Evolutionary conservation across 2,888 invertebrate species (phyloP).

Genomic region (Lithophane ornitopus): DNA sequence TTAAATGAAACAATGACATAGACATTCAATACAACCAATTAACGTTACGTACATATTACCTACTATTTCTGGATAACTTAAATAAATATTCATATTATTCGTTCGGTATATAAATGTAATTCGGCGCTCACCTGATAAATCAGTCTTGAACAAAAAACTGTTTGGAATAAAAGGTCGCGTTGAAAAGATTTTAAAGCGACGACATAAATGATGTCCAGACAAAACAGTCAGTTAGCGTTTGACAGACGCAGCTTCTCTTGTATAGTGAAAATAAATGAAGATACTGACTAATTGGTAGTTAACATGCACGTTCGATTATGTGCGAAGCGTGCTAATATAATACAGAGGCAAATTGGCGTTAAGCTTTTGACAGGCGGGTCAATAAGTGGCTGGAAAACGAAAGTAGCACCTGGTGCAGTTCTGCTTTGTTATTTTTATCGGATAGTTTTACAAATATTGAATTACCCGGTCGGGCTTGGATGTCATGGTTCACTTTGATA

Average conservation of each 20-base stretch:
- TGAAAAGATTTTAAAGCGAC: slow-evolving; percentile 59
- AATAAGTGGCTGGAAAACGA: slow-evolving; percentile 68
- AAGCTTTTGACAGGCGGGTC: slow-evolving; percentile 74
- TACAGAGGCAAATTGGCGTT: slow-evolving; percentile 74
- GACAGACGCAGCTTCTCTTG: slow-evolving; percentile 67
- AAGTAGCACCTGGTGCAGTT: slow-evolving; percentile 66
- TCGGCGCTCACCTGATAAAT: slow-evolving; percentile 19
- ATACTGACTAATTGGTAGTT: slow-evolving; percentile 75
- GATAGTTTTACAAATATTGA: slow-evolving; percentile 66
- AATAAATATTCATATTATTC: slow-evolving; percentile 19
- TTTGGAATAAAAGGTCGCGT: slow-evolving; percentile 41
- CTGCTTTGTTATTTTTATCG: slow-evolving; percentile 61
- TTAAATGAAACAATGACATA: slow-evolving; percentile 19
- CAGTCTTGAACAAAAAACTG: slow-evolving; percentile 49
- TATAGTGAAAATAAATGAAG: slow-evolving; percentile 69
- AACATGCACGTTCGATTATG: slow-evolving; percentile 69
- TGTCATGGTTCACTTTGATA: slow-evolving; percentile 61
- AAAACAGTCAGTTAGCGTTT: slow-evolving; percentile 68
- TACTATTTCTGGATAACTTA: slow-evolving; percentile 18
- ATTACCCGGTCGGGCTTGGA: slow-evolving; percentile 59
- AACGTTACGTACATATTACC: slow-evolving; percentile 20
- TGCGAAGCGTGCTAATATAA: slow-evolving; percentile 67
- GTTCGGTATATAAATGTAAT: slow-evolving; percentile 19
- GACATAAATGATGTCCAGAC: slow-evolving; percentile 66
- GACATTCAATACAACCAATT: slow-evolving; percentile 33